Conservation (phyloP, 2,797 vertebrate genomes). For the Antrozous pallidus region DNA sequence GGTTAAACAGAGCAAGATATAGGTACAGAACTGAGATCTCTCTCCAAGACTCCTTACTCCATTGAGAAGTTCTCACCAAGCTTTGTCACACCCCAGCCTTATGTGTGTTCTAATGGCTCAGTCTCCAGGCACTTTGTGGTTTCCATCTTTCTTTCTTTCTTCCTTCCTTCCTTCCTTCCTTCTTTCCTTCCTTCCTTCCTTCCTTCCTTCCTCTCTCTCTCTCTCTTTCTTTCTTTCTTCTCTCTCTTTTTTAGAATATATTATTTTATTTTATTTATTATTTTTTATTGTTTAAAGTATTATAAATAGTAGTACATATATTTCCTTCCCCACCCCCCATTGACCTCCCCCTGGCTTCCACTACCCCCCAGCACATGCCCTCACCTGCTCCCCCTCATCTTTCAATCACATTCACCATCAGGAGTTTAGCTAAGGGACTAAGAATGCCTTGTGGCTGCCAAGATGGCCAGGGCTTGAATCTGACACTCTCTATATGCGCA, state of each 20-base stretch:
- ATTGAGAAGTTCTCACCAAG: neutral
- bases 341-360: no score
- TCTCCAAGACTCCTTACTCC: neutral
- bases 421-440: neutral
- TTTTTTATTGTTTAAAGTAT: no score
- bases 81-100: neutral
- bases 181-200: no score
- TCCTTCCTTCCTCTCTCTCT: no score
- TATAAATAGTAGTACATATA: no score
- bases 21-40: neutral
- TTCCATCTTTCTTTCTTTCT: slow-evolving; percentile 1
- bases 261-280: no score
- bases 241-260: no score
- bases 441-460: neutral
- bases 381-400: no score
- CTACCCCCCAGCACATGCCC: no score
- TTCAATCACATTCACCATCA: neutral
- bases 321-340: no score
- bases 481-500: neutral
- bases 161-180: no score
- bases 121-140: neutral
- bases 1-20: neutral
- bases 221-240: no score
- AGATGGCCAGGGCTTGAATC: neutral
- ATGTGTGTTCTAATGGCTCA: neutral